phyloP scores from a whole-genome alignment of 2,113 vertebrate species.

The Gallinago media region DNA sequence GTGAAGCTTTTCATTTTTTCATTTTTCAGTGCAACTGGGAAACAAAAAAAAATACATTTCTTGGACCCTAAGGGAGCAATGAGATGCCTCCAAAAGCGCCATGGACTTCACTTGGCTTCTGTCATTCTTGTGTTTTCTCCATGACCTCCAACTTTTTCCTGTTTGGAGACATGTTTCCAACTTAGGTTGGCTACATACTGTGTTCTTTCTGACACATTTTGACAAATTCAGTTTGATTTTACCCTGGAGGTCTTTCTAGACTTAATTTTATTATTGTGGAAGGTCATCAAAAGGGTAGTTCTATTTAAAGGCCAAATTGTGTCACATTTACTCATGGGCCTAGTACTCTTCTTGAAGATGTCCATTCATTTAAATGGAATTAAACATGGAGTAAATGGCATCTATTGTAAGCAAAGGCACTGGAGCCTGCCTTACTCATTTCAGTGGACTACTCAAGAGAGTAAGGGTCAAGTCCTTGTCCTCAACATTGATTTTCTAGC shows the following conservation, averaged over 20 bases:
- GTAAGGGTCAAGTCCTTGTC: not conserved
- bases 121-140: not conserved
- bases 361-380: slow-evolving; percentile 4
- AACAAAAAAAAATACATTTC: not conserved
- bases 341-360: not conserved
- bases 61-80: not conserved
- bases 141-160: slow-evolving; percentile 21
- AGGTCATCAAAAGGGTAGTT: slow-evolving; percentile 61
- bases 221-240: slow-evolving; percentile 65
- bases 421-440: not conserved
- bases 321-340: slow-evolving; percentile 39
- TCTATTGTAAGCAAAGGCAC: not conserved
- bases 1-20: not conserved
- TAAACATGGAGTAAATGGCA: not conserved
- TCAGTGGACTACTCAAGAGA: not conserved
- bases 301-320: slow-evolving; percentile 48
- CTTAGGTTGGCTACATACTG: not conserved
- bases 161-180: not conserved
- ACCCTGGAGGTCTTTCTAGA: slow-evolving; percentile 38
- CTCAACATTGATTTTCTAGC: not conserved
- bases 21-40: not conserved
- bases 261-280: slow-evolving; percentile 62
- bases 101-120: not conserved
- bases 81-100: not conserved
- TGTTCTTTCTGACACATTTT: slow-evolving; percentile 36